Evolutionary conservation across 2,888 invertebrate genomes (phyloP).

Genomic region (Campaea margaritaria): DNA sequence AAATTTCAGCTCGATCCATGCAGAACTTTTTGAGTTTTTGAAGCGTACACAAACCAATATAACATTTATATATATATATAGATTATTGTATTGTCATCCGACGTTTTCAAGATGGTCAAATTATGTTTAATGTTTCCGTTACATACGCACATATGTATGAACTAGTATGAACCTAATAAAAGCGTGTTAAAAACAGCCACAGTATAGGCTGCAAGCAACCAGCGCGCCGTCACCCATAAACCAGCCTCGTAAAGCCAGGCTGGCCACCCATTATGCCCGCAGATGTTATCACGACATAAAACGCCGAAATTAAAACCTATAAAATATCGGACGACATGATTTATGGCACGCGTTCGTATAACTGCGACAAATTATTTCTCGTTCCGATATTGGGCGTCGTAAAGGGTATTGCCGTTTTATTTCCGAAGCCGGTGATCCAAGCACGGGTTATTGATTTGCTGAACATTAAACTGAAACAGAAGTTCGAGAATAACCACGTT

Average conservation of each 20-base stretch:
- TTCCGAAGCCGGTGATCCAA: background rate
- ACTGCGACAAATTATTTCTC: constrained; percentile 61
- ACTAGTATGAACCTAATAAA: too few species aligned
- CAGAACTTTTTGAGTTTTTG: too few species aligned
- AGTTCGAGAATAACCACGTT: too few species aligned
- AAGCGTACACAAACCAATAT: too few species aligned
- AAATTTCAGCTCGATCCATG: too few species aligned
- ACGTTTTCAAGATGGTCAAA: too few species aligned
- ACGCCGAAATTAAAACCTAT: constrained; percentile 76
- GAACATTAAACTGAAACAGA: background rate
- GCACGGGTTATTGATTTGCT: background rate
- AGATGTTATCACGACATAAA: constrained; percentile 81
- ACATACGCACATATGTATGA: too few species aligned
- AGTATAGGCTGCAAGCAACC: constrained; percentile 44
- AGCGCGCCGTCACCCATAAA: constrained; percentile 58
- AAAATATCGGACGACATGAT: constrained; percentile 76
- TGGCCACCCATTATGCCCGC: constrained; percentile 66
- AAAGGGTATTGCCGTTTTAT: constrained; percentile 48
- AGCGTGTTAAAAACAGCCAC: constrained; percentile 43
- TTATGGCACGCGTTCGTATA: constrained; percentile 62
- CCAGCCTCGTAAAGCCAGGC: constrained; percentile 64
- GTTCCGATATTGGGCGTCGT: constrained; percentile 61
- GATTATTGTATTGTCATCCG: too few species aligned
- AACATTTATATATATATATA: too few species aligned
- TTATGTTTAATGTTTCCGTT: too few species aligned